Evolutionary conservation across 2,113 vertebrate genomes (phyloP).

Genomic region (Phrynocephalus versicolor): DNA sequence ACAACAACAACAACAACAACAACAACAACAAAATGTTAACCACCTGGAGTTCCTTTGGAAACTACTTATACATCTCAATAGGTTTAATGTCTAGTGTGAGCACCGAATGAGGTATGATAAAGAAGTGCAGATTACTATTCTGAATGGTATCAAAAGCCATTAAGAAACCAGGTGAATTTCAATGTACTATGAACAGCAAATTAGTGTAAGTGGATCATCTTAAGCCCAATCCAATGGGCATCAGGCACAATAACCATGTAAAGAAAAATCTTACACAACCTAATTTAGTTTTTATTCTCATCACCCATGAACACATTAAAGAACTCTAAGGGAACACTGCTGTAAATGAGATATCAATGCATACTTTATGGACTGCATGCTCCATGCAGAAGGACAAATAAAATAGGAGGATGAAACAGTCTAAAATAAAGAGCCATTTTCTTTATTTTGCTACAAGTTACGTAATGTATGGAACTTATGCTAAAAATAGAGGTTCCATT

Average conservation of each 20-base stretch:
- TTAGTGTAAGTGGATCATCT: background rate
- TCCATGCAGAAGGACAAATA: background rate
- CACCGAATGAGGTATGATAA: no score
- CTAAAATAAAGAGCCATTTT: background rate
- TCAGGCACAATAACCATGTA: background rate
- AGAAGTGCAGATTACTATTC: background rate
- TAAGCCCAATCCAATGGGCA: background rate
- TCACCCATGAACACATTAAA: no score
- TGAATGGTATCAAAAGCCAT: background rate
- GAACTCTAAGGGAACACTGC: background rate
- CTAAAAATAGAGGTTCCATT: slow-evolving; percentile 1
- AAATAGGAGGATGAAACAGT: background rate
- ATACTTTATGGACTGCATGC: background rate
- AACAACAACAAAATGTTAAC: no score
- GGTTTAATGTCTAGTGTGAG: no score
- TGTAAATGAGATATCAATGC: background rate
- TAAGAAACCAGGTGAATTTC: background rate
- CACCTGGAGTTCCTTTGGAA: no score
- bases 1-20: no score
- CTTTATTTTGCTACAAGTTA: background rate
- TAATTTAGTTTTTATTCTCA: background rate
- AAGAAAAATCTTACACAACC: background rate
- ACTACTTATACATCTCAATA: no score
- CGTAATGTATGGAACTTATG: background rate
- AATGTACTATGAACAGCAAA: background rate